phyloP scores from a whole-genome alignment of 2,113 vertebrate genomes.

The Sceloporus tristichus region DNA sequence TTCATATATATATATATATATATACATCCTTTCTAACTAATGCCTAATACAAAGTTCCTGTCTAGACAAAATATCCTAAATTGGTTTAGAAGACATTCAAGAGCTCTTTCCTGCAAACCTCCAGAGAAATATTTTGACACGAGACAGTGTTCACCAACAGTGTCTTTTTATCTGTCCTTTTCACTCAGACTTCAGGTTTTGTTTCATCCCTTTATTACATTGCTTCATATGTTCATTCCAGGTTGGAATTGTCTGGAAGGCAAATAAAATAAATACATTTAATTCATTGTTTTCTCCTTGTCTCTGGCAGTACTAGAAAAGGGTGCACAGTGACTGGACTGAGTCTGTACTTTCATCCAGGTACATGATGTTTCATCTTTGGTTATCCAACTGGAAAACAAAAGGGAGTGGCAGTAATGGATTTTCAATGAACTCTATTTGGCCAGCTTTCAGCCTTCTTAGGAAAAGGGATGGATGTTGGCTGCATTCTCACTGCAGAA shows the following conservation, averaged over 20 bases:
- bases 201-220: not conserved
- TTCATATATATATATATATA: not conserved
- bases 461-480: too few relatives aligned
- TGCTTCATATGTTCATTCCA: not conserved
- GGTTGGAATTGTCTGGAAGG: not conserved
- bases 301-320: not conserved
- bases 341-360: not conserved
- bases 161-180: not conserved
- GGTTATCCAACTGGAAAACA: not conserved
- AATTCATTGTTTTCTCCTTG: not conserved
- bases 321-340: not conserved
- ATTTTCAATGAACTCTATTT: not conserved
- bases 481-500: too few relatives aligned
- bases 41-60: not conserved
- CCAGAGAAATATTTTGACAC: not conserved
- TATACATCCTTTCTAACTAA: too few relatives aligned
- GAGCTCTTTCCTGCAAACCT: not conserved
- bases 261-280: not conserved
- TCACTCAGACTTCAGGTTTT: not conserved
- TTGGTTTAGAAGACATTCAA: not conserved
- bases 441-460: too few relatives aligned
- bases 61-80: not conserved
- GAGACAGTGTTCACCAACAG: not conserved
- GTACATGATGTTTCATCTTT: not conserved
- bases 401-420: not conserved